phyloP scores from a whole-genome alignment of 1,140 invertebrate genomes.

The Listronotus oregonensis region DNA sequence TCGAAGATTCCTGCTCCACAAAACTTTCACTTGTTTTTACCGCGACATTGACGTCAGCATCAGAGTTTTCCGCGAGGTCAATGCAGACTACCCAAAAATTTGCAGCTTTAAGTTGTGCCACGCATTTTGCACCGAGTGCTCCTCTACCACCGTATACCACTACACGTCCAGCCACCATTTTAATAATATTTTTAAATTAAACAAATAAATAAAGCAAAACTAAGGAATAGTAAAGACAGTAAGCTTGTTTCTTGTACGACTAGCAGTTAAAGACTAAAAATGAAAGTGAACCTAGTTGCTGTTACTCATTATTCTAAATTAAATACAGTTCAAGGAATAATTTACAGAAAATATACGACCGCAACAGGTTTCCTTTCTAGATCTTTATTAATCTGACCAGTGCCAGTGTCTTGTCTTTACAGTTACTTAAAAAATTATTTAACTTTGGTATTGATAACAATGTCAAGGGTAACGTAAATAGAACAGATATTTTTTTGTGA shows the following conservation, averaged over 20 bases:
- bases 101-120: constrained; percentile 86
- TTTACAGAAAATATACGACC: constrained; percentile 18
- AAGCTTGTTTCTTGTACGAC: constrained; percentile 3
- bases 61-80: constrained; percentile 86
- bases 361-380: neutral
- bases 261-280: constrained; percentile 19
- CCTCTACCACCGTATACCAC: constrained; percentile 94
- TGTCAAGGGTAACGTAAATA: constrained; percentile 27
- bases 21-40: constrained; percentile 77
- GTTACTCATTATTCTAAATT: constrained; percentile 8
- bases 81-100: constrained; percentile 96
- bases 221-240: neutral
- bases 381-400: neutral
- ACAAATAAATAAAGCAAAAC: neutral
- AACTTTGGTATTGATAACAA: constrained; percentile 2
- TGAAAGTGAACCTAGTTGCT: constrained; percentile 7
- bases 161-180: constrained; percentile 65
- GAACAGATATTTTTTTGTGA: neutral
- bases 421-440: constrained; percentile 2
- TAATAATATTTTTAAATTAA: constrained; percentile 21
- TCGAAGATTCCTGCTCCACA: constrained; percentile 76
- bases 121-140: constrained; percentile 85
- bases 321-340: constrained; percentile 29
- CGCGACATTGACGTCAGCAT: constrained; percentile 88
- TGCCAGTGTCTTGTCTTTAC: neutral